Evolutionary conservation across 1,140 invertebrate genomes (phyloP).

Genomic region (Magallana ariakensis): DNA sequence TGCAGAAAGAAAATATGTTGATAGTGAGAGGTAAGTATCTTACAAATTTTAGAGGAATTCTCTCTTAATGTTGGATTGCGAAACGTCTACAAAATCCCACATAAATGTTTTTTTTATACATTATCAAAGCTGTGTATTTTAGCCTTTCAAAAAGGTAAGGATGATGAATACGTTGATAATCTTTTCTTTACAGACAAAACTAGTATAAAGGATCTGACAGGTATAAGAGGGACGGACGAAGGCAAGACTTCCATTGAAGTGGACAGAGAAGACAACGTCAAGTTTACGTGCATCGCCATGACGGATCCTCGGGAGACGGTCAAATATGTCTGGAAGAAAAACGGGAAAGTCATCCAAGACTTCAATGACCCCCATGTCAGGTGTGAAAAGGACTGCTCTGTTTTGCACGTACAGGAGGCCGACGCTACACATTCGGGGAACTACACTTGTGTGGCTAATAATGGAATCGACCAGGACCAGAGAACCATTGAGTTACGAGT

Average conservation of each 20-base stretch:
- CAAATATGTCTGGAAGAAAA: slow-evolving; percentile 59
- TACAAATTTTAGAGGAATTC: too few species aligned
- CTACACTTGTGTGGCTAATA: slow-evolving; percentile 69
- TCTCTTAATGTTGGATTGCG: too few species aligned
- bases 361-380: background rate
- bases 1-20: background rate
- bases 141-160: background rate
- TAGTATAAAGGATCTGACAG: background rate
- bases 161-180: background rate
- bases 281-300: slow-evolving; percentile 61
- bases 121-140: too few species aligned
- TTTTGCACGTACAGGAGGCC: slow-evolving; percentile 57
- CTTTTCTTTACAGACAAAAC: background rate
- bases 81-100: too few species aligned
- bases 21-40: slow-evolving; percentile 12
- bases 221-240: background rate
- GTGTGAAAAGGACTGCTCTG: slow-evolving; percentile 41
- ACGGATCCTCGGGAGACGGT: slow-evolving; percentile 61
- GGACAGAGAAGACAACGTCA: slow-evolving; percentile 48
- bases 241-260: slow-evolving; percentile 21
- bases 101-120: too few species aligned
- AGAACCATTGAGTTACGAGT: slow-evolving; percentile 60
- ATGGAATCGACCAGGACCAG: slow-evolving; percentile 64
- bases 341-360: slow-evolving; percentile 49
- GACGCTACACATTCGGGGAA: slow-evolving; percentile 63